Base-by-base conservation (phyloP, 2,113 vertebrate genomes). In the Bungarus multicinctus region DNA sequence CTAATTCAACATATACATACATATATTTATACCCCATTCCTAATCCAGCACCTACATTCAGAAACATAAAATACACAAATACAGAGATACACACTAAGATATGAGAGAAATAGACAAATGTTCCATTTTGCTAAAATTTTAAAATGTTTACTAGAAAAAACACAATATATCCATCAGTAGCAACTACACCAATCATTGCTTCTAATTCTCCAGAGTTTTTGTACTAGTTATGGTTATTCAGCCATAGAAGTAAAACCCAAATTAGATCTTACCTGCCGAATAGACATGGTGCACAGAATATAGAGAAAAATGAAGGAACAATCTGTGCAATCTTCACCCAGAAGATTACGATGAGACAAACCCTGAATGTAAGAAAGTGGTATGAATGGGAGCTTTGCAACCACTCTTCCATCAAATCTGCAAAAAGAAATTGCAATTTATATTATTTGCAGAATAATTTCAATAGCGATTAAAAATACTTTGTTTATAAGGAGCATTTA, bases 251-350 rank as follows among this genome's bases (percentile, higher is more conserved):
- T 45, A 58, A 58, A 27, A 11, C 20, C 0, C n/a, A 86, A 43
- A 2, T 50, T 54, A 20, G 3, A 20, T 94, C 97, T 97, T 97
- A 99, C 99, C 98, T 99, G 99, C 96, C 99, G 98, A 95, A 99
- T 99, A 1, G 99, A 99, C 99, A 99, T 99, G 18, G 99, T 99
- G 96, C 99, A 99, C 87, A 99, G 98, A 89, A 99, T 99, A 94
- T 99, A 99, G 81, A 99, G 98, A 97, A 99, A 99, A 96, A 99
- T 99, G 94, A 99, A 99, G 94, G 99, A 99, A 90, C 99, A 99
- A 97, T 99, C 99, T 0, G 99, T 99, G 96, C 98, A 99, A 96
- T 99, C 99, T 87, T 99, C 99, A 12, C 99, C 99, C 94, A 99
- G 97, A 22, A 99, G 98, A 95, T 99, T 99, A 88, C 99, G 98